These are phyloP conservation scores for Bambusicola thoracicus DNA, from an alignment of 2,113 vertebrate species.

Conservation along the genomic window DNA sequence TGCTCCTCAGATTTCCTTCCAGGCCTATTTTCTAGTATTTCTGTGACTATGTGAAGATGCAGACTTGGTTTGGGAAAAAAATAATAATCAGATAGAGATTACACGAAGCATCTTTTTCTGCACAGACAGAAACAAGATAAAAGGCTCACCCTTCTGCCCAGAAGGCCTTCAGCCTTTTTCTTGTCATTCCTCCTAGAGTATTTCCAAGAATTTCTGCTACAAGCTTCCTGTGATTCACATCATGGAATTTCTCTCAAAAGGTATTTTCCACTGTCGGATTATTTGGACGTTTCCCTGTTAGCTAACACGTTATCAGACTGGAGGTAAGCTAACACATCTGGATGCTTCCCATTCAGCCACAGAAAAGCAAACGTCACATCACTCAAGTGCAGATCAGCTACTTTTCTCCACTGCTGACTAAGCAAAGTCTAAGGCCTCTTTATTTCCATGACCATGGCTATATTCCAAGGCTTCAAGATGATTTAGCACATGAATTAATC, in stretches of 20 bases:
- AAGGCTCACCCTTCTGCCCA: not conserved
- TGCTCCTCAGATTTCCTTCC: not conserved
- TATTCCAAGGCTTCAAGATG: not conserved
- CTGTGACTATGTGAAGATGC: not conserved
- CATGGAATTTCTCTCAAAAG: not conserved
- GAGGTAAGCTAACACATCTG: not conserved
- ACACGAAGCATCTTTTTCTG: not conserved
- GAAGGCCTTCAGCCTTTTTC: not conserved
- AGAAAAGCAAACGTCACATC: not conserved
- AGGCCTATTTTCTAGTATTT: not conserved
- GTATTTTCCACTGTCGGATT: not conserved
- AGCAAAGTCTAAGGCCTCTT: not conserved
- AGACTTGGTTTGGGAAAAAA: not conserved
- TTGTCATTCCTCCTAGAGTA: not conserved
- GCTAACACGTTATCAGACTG: not conserved
- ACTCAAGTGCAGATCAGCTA: not conserved
- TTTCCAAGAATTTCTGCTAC: conserved; percentile 2
- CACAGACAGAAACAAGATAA: not conserved
- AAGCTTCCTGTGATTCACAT: not conserved
- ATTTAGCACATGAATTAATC: not conserved
- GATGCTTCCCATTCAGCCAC: not conserved
- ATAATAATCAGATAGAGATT: not conserved
- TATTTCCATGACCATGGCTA: not conserved
- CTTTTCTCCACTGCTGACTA: not conserved
- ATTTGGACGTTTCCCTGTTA: not conserved